Base-by-base conservation (phyloP, 2,888 invertebrate genomes). In the Orthosia cruda region DNA sequence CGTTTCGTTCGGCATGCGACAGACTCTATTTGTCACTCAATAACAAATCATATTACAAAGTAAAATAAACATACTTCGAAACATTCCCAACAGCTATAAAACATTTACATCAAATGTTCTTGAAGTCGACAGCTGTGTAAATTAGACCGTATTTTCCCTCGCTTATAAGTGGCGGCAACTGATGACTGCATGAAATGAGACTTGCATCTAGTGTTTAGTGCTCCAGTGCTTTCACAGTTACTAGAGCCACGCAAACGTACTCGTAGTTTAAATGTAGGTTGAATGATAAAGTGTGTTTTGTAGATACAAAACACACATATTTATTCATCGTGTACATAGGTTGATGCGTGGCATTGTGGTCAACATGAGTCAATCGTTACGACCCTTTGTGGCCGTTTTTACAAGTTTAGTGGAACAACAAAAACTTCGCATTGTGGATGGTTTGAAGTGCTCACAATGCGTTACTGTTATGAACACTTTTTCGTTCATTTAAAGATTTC, bases 131-230 rank as follows among this genome's bases (percentile, higher is more conserved):
- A 67, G 55, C 61, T 67, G 76, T 57, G 50, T 49, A 80, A 62
- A 80, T 62, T 57, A 52, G 18, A 72, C 23, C 32, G 32, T 20
- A 61, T 23, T 65, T 55, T 55, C 26, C 40, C 18, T 49, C 18
- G 32, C 1, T 40, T 26, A 3, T 62, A 78, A 54, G 40, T 66
- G 52, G 68, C 52, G 23, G 26, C 55, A 52, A 61, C 50, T 62
- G 68, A 12, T n/a, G n/a, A n/a, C n/a, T n/a, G n/a, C 81, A 69
- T 64, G 75, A n/a, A n/a, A 81, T 74, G 54, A 65, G 18, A 32
- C 15, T 49, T 49, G 52, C 74, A 23, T 55, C 47, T 40, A 58
- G 1, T 58, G 49, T 69, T 74, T 57, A 65, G 11, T 18, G 64
- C 55, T 26, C 55, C 45, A 64, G 32, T 50, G 55, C 47, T 20